Conservation (phyloP, 2,888 invertebrate species). For the Coremacera marginata region DNA sequence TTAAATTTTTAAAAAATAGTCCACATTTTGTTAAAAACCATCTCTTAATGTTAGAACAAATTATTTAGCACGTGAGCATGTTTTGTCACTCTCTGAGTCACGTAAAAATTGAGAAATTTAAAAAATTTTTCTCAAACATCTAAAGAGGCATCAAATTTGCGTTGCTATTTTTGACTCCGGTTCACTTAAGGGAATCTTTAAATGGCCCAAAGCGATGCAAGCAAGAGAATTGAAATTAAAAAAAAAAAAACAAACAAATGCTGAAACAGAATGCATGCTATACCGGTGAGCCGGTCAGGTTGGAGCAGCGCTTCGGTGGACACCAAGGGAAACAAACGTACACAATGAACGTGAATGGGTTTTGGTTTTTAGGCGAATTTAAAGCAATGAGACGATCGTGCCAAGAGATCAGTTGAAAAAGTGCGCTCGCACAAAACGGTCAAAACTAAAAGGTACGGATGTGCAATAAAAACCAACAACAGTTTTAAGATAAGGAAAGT, state of each 20-base stretch:
- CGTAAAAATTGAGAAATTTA: background rate
- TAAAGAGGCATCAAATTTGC: background rate
- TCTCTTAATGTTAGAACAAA: no score
- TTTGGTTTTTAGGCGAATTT: constrained; percentile 16
- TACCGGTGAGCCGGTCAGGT: background rate
- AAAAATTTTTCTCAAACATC: background rate
- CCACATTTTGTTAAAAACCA: no score
- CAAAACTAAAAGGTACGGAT: background rate
- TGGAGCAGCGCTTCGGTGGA: no score
- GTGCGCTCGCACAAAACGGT: constrained; percentile 22
- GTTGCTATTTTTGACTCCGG: background rate
- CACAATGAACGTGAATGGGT: background rate
- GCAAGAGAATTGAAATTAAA: background rate
- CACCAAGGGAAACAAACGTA: no score
- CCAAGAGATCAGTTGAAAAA: constrained; percentile 21
- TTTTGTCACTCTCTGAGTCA: no score
- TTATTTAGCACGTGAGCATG: no score
- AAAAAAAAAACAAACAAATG: background rate
- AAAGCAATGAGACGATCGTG: constrained; percentile 19
- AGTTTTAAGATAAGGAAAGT: constrained; percentile 11
- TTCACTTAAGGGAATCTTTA: constrained; percentile 26
- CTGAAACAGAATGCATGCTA: background rate
- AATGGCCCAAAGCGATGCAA: constrained; percentile 26
- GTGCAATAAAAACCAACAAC: background rate
- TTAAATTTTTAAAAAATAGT: no score